phyloP scores from a whole-genome alignment of 2,113 vertebrate species.

The Monopterus albus region DNA sequence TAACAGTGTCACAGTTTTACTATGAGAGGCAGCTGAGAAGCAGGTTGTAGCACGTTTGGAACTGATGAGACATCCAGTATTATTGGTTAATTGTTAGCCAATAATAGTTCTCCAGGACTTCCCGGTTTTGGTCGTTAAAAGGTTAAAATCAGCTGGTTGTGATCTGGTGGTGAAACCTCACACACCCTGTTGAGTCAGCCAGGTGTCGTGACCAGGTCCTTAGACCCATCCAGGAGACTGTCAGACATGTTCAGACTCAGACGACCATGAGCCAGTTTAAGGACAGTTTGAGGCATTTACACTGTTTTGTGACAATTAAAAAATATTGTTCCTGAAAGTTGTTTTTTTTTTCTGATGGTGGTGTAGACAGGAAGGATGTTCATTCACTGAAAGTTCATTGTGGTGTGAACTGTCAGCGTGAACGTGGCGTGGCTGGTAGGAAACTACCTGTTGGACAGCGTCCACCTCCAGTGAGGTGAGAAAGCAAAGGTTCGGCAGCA shows the following conservation, averaged over 20 bases:
- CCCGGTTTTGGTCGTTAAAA: neutral
- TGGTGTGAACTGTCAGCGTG: no score
- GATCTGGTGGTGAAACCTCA: neutral
- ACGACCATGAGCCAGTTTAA: neutral
- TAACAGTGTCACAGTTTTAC: no score
- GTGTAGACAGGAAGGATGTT: no score
- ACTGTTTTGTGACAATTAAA: no score
- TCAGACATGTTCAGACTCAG: constrained; percentile 11
- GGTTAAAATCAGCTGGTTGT: neutral
- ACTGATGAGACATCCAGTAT: neutral
- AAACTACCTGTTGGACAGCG: neutral
- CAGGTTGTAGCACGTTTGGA: no score
- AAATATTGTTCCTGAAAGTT: neutral
- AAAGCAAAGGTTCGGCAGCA: neutral
- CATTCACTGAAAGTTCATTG: no score
- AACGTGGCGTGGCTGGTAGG: neutral
- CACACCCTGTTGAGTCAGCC: constrained; percentile 21
- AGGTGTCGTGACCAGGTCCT: neutral
- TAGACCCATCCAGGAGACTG: neutral
- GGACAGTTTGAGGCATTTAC: neutral
- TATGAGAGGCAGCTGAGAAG: no score
- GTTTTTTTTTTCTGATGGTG: neutral
- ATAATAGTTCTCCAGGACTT: no score
- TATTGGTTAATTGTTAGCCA: neutral
- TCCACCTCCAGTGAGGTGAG: neutral